A percentile compares a stretch with the other conserved stretches of the same genome.
Conservation (phyloP, 2,797 vertebrate genomes). For the Pipistrellus kuhlii region DNA sequence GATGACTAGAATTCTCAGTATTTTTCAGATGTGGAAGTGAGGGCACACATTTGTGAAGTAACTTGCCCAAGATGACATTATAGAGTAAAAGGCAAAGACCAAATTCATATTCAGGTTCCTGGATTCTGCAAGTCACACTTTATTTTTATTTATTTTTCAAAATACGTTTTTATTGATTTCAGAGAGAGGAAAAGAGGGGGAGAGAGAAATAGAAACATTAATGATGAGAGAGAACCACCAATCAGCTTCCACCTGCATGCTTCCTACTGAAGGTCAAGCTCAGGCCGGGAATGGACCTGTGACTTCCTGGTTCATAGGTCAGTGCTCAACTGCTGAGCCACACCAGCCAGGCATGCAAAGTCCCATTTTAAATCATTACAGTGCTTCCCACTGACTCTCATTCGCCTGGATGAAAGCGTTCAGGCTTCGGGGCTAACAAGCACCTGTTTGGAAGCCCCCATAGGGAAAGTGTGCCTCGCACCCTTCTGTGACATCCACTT, state of each 20-base stretch:
- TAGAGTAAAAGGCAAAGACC: neutral
- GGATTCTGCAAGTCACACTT: neutral
- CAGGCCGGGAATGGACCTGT: no score
- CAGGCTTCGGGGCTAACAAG: neutral
- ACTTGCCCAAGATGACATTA: neutral
- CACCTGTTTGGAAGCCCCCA: neutral
- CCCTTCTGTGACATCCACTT: neutral
- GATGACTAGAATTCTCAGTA: no score
- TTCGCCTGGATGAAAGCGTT: neutral
- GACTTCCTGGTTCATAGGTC: no score
- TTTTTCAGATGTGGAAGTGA: neutral
- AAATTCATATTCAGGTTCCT: neutral
- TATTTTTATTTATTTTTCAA: no score
- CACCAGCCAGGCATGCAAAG: neutral
- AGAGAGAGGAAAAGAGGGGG: no score
- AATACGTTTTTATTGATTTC: no score
- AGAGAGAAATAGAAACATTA: no score
- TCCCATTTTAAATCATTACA: neutral
- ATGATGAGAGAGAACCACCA: no score
- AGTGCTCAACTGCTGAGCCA: no score
- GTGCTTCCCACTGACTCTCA: neutral
- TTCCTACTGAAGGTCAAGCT: no score
- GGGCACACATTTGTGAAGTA: neutral
- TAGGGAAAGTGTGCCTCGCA: neutral
- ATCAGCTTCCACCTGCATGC: no score